phyloP scores from a whole-genome alignment of 1,140 invertebrate species.

The Pogonognathellus flavescens region DNA sequence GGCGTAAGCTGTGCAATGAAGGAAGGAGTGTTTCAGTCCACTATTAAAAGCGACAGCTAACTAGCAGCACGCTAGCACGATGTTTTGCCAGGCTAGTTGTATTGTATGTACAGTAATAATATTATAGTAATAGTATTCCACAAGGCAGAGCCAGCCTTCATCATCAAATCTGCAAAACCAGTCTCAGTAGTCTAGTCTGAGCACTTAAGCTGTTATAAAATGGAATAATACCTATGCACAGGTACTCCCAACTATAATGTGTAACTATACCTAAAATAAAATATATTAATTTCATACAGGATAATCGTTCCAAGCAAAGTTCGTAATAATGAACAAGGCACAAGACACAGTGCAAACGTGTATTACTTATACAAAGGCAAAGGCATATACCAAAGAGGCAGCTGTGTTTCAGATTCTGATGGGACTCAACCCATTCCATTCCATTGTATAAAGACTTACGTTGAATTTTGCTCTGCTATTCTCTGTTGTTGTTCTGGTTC shows the following conservation, averaged over 20 bases:
- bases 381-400: not conserved
- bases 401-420: not conserved
- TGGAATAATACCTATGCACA: constrained; percentile 18
- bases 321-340: too few relatives aligned
- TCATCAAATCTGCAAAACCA: constrained; percentile 40
- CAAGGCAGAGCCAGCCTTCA: constrained; percentile 27
- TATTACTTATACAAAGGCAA: not conserved
- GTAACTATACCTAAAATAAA: constrained; percentile 26
- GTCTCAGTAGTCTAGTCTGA: constrained; percentile 2
- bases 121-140: too few relatives aligned
- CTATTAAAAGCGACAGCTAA: constrained; percentile 41
- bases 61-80: constrained; percentile 37
- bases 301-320: not conserved
- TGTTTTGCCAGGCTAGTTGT: not conserved
- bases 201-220: constrained; percentile 28
- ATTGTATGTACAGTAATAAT: too few relatives aligned
- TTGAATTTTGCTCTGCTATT: not conserved
- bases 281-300: constrained; percentile 21
- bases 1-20: not conserved
- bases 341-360: not conserved
- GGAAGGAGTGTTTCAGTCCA: constrained; percentile 1
- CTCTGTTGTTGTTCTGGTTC: constrained; percentile 27
- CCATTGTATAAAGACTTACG: too few relatives aligned
- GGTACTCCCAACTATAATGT: not conserved
- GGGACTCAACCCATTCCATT: too few relatives aligned